Base-by-base conservation (phyloP, 2,888 invertebrate genomes). In the Stenurella melanura region DNA sequence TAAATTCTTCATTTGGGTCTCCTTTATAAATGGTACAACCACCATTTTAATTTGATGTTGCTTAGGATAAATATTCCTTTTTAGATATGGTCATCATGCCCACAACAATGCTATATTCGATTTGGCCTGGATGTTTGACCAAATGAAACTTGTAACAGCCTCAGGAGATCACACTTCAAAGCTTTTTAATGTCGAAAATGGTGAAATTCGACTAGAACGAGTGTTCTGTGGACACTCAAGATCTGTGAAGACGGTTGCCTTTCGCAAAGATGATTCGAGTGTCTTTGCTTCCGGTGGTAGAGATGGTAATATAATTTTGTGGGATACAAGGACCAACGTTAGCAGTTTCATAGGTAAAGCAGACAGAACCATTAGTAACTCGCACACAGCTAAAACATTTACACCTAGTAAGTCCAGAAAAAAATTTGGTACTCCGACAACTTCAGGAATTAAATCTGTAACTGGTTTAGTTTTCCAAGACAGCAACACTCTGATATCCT, bases 21-120 rank as follows among this genome's bases (percentile, higher is more conserved):
- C 15, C 2, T 42, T 42, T 42, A 42, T 42, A 12, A 10, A 12
- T 7, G 11, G 7, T 42, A 11, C 12, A n/a, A n/a, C n/a, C n/a
- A n/a, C n/a, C n/a, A n/a, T n/a, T n/a, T n/a, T n/a, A n/a, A 57
- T 26, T 58, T 7, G 9, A 69, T 38, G 38, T 72, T 30, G 4
- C 61, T 5, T 57, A 34, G 10, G 9, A 9, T 21, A 19, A 60
- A 75, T 63, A 21, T 69, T 26, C 78, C 12, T 56, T 80, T 80
- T 34, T 30, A 81, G 87, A 77, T 80, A 83, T 89, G 89, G 91
- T 88, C 82, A 96, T 95, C 85, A 90, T 83, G 92, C 91, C 76
- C 97, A 97, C 89, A 93, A 92, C 84, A 97, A 97, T 91, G 97
- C 97, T 0, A 94, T 97, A 42, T 97, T 97, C 87, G 97, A 97